Conservation (phyloP, 64 coral and sea anemone species). For the Porites australiensis region DNA sequence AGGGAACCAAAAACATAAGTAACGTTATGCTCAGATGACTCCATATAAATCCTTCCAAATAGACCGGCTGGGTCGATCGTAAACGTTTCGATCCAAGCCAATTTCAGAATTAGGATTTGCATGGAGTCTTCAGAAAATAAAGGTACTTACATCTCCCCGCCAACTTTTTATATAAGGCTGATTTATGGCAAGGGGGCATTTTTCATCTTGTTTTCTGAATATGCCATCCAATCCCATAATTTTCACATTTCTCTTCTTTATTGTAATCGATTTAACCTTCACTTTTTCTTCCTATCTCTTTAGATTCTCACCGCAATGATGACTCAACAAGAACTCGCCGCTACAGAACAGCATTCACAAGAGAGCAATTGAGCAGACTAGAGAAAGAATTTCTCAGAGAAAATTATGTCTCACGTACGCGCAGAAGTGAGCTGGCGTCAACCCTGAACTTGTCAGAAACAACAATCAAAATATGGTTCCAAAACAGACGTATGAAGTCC, state of each 20-base stretch:
- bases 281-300: neutral
- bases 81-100: too few relatives aligned
- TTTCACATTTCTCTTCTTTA: neutral
- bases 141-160: too few relatives aligned
- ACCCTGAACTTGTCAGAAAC: conserved; percentile 91
- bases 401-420: conserved; percentile 90
- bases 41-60: too few relatives aligned
- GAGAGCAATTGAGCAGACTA: conserved; percentile 86
- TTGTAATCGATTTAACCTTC: neutral
- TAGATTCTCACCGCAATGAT: conserved; percentile 46
- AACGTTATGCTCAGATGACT: too few relatives aligned
- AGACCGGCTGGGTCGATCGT: too few relatives aligned
- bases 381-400: conserved; percentile 95
- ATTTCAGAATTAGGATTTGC: too few relatives aligned
- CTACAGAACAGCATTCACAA: conserved; percentile 91
- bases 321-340: conserved; percentile 84
- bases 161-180: too few relatives aligned
- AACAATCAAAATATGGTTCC: conserved; percentile 97
- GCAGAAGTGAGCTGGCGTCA: conserved; percentile 84
- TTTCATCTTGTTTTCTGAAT: too few relatives aligned
- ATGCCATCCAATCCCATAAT: too few relatives aligned
- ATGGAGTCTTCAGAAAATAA: too few relatives aligned
- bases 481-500: conserved; percentile 94
- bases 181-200: too few relatives aligned
- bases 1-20: too few relatives aligned